Conservation (phyloP, 2,797 vertebrate species). For the Onychomys torridus region DNA sequence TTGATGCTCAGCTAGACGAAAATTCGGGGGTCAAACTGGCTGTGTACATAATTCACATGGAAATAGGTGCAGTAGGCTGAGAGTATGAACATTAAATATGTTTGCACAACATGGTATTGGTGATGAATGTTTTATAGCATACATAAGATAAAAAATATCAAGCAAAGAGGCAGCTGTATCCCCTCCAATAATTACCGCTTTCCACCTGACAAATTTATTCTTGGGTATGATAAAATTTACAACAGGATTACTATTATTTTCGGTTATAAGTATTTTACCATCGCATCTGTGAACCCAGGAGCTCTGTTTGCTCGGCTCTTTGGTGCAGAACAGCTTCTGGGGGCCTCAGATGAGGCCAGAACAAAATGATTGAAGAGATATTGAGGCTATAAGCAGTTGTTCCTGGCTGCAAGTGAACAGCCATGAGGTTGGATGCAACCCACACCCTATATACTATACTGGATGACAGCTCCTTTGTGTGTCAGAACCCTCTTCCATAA, state of each 20-base stretch:
- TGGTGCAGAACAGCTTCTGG: neutral
- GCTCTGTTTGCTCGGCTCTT: constrained; percentile 56
- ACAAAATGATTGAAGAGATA: rapidly evolving
- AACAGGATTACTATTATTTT: constrained; percentile 69
- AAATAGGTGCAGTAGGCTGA: neutral
- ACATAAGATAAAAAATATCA: constrained; percentile 71
- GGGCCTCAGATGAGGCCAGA: neutral
- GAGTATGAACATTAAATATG: rapidly evolving
- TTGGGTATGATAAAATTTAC: constrained; percentile 81
- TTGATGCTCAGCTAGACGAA: neutral
- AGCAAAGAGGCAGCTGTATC: constrained; percentile 74
- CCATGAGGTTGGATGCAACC: rapidly evolving
- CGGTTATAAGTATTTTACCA: constrained; percentile 7
- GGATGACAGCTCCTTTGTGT: neutral
- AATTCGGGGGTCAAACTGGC: rapidly evolving
- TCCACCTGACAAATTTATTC: constrained; percentile 82
- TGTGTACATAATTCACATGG: neutral
- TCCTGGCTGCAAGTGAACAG: rapidly evolving
- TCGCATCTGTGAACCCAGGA: constrained; percentile 51
- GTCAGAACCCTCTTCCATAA: neutral
- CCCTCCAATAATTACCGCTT: constrained; percentile 81
- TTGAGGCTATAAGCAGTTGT: rapidly evolving
- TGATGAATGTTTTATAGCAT: neutral
- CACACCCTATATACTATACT: rapidly evolving
- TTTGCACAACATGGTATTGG: neutral